Conservation (phyloP, 2,888 invertebrate genomes). For the Machimus rusticus region DNA sequence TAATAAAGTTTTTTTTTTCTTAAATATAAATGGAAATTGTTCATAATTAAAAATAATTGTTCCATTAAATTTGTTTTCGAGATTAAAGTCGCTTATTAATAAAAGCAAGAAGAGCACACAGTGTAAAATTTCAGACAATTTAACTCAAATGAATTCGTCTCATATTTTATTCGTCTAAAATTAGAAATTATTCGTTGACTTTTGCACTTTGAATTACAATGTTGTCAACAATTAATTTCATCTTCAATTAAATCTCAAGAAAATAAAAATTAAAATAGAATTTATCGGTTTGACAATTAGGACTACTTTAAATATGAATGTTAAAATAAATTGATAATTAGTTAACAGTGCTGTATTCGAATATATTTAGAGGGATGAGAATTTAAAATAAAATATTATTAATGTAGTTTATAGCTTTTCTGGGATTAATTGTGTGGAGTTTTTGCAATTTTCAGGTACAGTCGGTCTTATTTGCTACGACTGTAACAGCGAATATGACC, state of each 20-base stretch:
- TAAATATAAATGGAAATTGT: not conserved
- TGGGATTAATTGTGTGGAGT: not conserved
- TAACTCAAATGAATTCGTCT: not conserved
- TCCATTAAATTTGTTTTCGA: not conserved
- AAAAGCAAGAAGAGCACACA: not conserved
- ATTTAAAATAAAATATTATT: too few species aligned
- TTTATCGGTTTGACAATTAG: too few species aligned
- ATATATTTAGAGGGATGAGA: too few species aligned
- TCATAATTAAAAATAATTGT: not conserved
- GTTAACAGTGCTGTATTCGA: too few species aligned
- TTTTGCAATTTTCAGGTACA: conserved; percentile 60
- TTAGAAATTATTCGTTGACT: not conserved
- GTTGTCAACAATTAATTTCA: not conserved
- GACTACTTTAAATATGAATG: too few species aligned
- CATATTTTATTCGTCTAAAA: not conserved
- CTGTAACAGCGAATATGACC: conserved; percentile 90
- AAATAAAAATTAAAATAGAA: not conserved
- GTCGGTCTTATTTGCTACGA: conserved; percentile 81
- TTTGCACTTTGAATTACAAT: not conserved
- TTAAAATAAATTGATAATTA: too few species aligned
- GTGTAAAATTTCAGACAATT: too few species aligned
- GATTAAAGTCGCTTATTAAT: not conserved
- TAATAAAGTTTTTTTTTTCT: not conserved
- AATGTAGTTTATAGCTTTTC: not conserved
- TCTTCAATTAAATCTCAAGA: not conserved